Conservation (phyloP, 2,797 vertebrate species). For the Hyperoplus lanceolatus region DNA sequence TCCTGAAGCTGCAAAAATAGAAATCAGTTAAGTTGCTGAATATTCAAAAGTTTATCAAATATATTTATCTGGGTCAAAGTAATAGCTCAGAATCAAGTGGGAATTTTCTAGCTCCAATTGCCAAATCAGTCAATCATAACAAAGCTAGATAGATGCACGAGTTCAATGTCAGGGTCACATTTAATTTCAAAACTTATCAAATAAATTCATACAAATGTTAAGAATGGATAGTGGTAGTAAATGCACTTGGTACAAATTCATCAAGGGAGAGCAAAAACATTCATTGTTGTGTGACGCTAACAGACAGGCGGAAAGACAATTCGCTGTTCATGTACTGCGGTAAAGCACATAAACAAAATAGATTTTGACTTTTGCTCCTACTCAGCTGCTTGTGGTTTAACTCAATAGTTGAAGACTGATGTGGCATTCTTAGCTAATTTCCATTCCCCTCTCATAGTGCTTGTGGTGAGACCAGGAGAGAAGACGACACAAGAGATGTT, state of each 20-base stretch:
- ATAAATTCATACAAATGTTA: constrained; percentile 99
- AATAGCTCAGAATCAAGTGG: background rate
- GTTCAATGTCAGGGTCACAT: constrained; percentile 95
- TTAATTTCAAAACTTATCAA: constrained; percentile 96
- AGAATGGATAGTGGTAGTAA: constrained; percentile 96
- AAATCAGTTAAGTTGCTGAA: background rate
- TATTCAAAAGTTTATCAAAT: background rate
- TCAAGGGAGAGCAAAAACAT: constrained; percentile 91
- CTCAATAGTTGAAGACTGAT: constrained; percentile 15
- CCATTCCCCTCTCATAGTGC: constrained; percentile 37
- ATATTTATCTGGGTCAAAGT: background rate
- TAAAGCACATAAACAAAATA: constrained; percentile 42
- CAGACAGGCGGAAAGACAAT: constrained; percentile 50
- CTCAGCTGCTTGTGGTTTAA: constrained; percentile 21
- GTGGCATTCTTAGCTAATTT: constrained; percentile 3
- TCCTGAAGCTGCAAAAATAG: background rate
- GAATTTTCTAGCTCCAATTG: constrained; percentile 1
- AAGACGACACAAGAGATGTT: constrained; percentile 33
- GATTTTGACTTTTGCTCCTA: constrained; percentile 29
- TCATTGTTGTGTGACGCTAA: constrained; percentile 62
- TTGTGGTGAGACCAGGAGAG: constrained; percentile 35
- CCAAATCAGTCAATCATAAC: constrained; percentile 52
- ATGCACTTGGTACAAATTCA: constrained; percentile 95
- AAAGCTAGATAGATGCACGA: constrained; percentile 83
- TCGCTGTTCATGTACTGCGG: constrained; percentile 35